Evolutionary conservation across 2,113 vertebrate genomes (phyloP).

Genomic region (Upupa epops): DNA sequence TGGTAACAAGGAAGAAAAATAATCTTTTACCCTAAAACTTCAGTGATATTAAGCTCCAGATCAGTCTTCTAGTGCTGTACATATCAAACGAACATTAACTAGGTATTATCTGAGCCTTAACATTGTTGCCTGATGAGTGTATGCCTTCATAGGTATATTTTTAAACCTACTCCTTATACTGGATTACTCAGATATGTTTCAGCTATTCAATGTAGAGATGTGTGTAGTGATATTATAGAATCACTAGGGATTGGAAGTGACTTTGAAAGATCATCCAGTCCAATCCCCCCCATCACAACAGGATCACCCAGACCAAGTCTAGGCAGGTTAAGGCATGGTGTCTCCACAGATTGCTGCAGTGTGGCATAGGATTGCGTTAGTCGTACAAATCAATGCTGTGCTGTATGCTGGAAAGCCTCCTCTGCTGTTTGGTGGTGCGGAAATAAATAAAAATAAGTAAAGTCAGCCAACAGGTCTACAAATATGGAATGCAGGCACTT

Average conservation of each 20-base stretch:
- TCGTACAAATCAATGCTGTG: neutral
- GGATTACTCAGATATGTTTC: neutral
- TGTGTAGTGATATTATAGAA: too few relatives aligned
- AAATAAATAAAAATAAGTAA: neutral
- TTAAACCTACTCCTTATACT: neutral
- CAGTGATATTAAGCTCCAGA: neutral
- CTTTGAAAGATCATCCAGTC: too few relatives aligned
- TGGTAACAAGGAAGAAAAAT: neutral
- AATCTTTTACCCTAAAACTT: neutral
- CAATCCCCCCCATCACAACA: too few relatives aligned
- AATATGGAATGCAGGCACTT: neutral
- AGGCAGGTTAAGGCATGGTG: neutral
- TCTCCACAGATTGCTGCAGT: neutral
- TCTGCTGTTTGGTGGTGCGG: neutral
- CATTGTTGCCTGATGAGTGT: neutral
- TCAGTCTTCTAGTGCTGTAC: neutral
- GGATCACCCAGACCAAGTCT: too few relatives aligned
- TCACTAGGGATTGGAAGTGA: too few relatives aligned
- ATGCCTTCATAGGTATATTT: neutral
- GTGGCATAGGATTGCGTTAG: neutral
- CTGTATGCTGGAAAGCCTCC: neutral
- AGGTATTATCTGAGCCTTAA: neutral
- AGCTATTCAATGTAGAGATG: neutral
- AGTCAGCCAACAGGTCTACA: neutral
- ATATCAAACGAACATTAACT: neutral